phyloP scores from a whole-genome alignment of 2,113 vertebrate species.

The Sylvietta virens region DNA sequence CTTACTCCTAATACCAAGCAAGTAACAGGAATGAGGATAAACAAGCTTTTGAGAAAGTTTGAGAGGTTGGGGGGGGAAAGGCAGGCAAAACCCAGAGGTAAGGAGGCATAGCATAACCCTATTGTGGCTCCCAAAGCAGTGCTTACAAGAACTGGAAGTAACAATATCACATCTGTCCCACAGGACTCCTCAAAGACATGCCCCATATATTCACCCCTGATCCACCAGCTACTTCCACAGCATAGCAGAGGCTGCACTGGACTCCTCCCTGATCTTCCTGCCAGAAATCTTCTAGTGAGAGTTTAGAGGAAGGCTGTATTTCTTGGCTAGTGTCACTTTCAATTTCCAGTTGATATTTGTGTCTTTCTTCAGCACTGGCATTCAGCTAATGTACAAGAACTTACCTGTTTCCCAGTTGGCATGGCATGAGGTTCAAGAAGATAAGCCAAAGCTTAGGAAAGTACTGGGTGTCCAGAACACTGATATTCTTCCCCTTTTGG shows the following conservation, averaged over 20 bases:
- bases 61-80: accelerated
- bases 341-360: background rate
- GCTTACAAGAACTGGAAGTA: background rate
- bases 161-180: background rate
- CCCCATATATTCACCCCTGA: background rate
- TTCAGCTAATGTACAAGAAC: background rate
- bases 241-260: background rate
- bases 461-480: background rate
- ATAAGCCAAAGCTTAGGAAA: background rate
- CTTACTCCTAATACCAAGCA: background rate
- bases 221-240: background rate
- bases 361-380: background rate
- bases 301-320: background rate
- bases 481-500: background rate
- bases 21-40: background rate
- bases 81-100: background rate
- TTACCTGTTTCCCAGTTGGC: background rate
- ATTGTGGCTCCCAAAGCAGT: background rate
- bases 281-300: background rate
- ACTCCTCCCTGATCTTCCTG: background rate
- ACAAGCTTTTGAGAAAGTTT: background rate
- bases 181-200: background rate
- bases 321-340: background rate
- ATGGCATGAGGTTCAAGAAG: background rate
- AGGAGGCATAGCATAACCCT: background rate